Percentiles rank a stretch among this genome's conserved stretches.
Evolutionary conservation across 2,113 vertebrate genomes (phyloP).

Genomic region (Geococcyx californianus): DNA sequence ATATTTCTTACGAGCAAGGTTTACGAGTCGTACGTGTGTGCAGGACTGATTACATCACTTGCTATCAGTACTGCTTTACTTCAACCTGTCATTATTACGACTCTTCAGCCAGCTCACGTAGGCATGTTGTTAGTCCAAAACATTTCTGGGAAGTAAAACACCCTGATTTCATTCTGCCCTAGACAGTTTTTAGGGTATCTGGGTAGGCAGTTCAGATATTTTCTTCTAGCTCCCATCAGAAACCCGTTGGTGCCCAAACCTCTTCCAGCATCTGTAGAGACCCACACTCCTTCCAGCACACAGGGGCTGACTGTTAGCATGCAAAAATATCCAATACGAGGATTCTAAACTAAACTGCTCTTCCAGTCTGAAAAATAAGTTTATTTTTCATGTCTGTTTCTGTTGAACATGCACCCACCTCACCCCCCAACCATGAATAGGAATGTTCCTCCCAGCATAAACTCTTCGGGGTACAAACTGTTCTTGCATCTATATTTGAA

Average conservation of each 20-base stretch:
- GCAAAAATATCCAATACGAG: background rate
- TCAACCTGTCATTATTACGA: background rate
- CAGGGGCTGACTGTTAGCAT: background rate
- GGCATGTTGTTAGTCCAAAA: background rate
- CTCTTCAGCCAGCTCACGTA: background rate
- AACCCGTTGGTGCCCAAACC: background rate
- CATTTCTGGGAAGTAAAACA: background rate
- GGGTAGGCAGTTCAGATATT: background rate
- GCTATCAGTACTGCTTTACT: background rate
- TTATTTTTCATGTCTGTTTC: background rate
- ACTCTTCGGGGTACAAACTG: background rate
- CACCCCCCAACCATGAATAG: background rate
- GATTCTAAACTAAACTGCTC: background rate
- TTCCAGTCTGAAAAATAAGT: background rate
- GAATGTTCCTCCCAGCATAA: background rate
- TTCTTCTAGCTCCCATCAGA: background rate
- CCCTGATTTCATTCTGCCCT: background rate
- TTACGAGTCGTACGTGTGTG: rapidly evolving
- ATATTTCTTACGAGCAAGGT: background rate
- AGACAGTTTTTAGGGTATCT: background rate
- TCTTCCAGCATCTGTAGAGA: background rate
- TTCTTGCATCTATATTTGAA: background rate
- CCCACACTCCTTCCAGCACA: background rate
- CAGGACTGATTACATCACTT: background rate
- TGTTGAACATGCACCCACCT: background rate